Base-by-base conservation (phyloP, 2,113 vertebrate genomes). In the Cyanoramphus novaezelandiae region DNA sequence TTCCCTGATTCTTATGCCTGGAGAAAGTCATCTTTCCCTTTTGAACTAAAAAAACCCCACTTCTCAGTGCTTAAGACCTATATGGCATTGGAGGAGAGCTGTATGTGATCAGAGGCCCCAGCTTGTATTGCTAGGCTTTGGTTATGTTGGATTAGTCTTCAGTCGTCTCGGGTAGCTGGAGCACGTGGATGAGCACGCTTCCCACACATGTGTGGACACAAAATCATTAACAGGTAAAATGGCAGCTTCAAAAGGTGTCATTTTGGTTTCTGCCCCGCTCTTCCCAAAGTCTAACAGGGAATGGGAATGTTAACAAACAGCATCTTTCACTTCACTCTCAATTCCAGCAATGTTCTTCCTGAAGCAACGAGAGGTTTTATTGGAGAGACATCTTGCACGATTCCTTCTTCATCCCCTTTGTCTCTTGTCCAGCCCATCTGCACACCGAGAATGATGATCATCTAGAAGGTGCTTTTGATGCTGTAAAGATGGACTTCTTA, bases 171-270 rank as follows among this genome's bases (percentile, higher is more conserved):
- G 9, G 62, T 63, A 60, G 39, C 39, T 79, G 43, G 46, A 53
- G 82, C 59, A 49, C 20, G 74, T 28, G 47, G 47, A 35, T 76
- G 72, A 75, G 46, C n/a, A 3, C 7, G 20, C 33, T 68, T 75
- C 35, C 47, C 28, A 10, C 41, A 50, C 4, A 0, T 24, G 7
- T 15, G 7, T 2, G 25, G 55, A 33, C 20, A 75, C 55, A 75
- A 20, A 64, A 47, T 41, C 62, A 29, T 3, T 70, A 24, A 28
- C 33, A 49, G 81, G 43, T 69, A 50, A 65, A 67, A 12, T 28
- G 46, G 20, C 33, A 57, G 29, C 52, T 87, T 44, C 47, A 70
- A 55, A 85, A 75, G 20, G n/a, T 0, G 0, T 31, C 5, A 20
- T 39, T 85, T 49, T 53, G 15, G 12, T 39, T 82, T 46, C 49